Percentiles rank a stretch among this genome's conserved stretches.
Evolutionary conservation across 2,113 vertebrate genomes (phyloP).

Genomic region (Coptodon rendalli): DNA sequence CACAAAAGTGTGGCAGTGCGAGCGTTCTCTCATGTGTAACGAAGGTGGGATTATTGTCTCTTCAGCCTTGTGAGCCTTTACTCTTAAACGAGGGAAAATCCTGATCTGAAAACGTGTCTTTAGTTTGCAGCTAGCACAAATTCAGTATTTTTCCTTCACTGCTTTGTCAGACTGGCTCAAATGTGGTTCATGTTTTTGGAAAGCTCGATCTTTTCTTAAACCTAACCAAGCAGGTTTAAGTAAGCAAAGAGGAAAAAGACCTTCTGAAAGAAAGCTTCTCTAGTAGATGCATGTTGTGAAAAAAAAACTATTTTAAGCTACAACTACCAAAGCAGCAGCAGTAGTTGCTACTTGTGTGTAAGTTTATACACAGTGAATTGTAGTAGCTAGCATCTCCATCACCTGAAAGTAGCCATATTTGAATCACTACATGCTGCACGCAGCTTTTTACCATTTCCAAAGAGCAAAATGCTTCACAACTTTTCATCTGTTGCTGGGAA

Average conservation of each 20-base stretch:
- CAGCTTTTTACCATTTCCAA: not conserved
- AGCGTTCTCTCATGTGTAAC: too few relatives aligned
- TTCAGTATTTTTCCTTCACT: not conserved
- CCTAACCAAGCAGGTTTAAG: not conserved
- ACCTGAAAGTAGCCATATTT: not conserved
- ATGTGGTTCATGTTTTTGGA: not conserved
- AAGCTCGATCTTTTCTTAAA: not conserved
- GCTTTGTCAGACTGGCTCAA: not conserved
- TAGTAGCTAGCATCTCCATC: not conserved
- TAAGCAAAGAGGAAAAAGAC: not conserved
- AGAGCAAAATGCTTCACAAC: not conserved
- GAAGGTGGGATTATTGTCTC: not conserved
- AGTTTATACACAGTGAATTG: not conserved
- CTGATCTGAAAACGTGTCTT: not conserved
- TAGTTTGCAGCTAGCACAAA: not conserved
- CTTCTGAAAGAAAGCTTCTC: not conserved
- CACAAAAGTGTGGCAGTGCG: not conserved
- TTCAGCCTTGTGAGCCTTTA: not conserved
- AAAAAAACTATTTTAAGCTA: not conserved
- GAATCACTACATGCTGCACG: not conserved
- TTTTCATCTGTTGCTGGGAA: not conserved
- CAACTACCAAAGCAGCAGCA: not conserved
- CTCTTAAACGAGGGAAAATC: not conserved
- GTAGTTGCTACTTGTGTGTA: not conserved
- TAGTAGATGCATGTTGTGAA: not conserved